These are phyloP conservation scores for Magallana nippona DNA, from an alignment of 2,888 invertebrate species.

Conservation along the genomic window DNA sequence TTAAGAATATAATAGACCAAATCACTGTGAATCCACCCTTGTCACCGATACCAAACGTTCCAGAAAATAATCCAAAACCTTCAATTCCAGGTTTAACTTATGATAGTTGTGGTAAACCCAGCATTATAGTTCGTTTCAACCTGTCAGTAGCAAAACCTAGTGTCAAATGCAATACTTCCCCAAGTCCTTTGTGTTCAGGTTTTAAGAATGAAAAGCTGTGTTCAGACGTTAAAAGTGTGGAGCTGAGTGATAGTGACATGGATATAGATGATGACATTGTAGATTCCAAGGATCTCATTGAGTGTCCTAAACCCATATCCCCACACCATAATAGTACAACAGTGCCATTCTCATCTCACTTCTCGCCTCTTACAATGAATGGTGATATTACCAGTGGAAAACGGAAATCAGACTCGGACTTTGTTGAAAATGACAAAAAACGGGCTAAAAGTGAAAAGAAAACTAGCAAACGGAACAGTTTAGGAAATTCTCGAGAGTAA, in stretches of 20 bases:
- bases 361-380: slow-evolving; percentile 31
- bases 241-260: slow-evolving; percentile 34
- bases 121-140: slow-evolving; percentile 43
- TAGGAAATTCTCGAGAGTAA: slow-evolving; percentile 20
- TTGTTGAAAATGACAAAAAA: slow-evolving; percentile 11
- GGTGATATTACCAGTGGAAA: slow-evolving; percentile 34
- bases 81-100: slow-evolving; percentile 38
- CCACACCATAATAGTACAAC: background rate
- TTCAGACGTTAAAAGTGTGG: slow-evolving; percentile 31
- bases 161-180: slow-evolving; percentile 28
- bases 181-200: background rate
- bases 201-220: slow-evolving; percentile 12
- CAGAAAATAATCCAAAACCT: slow-evolving; percentile 43
- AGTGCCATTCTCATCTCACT: slow-evolving; percentile 33
- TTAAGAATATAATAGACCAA: slow-evolving; percentile 41
- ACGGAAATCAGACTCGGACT: slow-evolving; percentile 36
- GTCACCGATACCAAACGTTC: slow-evolving; percentile 42
- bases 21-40: slow-evolving; percentile 37
- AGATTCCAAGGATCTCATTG: slow-evolving; percentile 40
- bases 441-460: slow-evolving; percentile 34
- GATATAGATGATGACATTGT: slow-evolving; percentile 38
- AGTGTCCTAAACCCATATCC: slow-evolving; percentile 25
- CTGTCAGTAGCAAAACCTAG: slow-evolving; percentile 40
- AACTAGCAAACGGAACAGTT: slow-evolving; percentile 10
- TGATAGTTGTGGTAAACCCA: slow-evolving; percentile 46